Evolutionary conservation across 2,113 vertebrate species (phyloP), one percentile per base, ranked within the genome.

Genomic region (Misgurnus mizolepis): DNA sequence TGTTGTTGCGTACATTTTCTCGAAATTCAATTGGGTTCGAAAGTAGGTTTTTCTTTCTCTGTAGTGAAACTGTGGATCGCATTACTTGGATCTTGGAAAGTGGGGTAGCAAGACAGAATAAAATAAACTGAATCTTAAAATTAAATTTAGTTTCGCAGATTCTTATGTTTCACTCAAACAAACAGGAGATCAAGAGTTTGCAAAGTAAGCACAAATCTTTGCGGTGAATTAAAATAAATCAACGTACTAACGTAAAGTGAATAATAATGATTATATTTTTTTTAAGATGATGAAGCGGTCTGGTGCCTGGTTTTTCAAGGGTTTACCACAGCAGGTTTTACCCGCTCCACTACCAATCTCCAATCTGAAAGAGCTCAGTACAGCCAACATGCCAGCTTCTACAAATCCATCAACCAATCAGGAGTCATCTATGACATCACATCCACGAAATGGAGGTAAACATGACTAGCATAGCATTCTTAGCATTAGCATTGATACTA

Each of bases 251-350:
- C 10, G 15, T 7, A 71, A 34, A 56, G 3, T 6, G 9, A 72
- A 72, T 4, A 67, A 27, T 66, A 27, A 39, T 69, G 14, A 64
- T 15, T 45, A 8, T 76, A 53, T 76, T 9, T 45, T 49, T 34
- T 69, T 76, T 2, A 82, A 98, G 97, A 93, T 98, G 5, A 95
- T 96, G 94, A 98, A 97, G 79, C 94, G 95, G 50, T 97, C 97
- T 0, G 97, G 97, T 0, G 96, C 97, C 0, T 98, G 97, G 97
- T 98, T 98, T 92, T 98, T 96, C 90, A 96, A 96, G 84, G 96
- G 96, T 5, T 82, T 95, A 85, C 94, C 94, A 8, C 96, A 96
- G 84, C 94, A 95, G 65, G 69, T 91, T 83, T 90, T 98, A 43
- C 96, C 96, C 0, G 89, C 93, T 71, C 95, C 89, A 0, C 95